Percentiles rank a stretch among this genome's conserved stretches.
phyloP scores from a whole-genome alignment of 2,113 vertebrate species.

The Coptodon bakossiorum region DNA sequence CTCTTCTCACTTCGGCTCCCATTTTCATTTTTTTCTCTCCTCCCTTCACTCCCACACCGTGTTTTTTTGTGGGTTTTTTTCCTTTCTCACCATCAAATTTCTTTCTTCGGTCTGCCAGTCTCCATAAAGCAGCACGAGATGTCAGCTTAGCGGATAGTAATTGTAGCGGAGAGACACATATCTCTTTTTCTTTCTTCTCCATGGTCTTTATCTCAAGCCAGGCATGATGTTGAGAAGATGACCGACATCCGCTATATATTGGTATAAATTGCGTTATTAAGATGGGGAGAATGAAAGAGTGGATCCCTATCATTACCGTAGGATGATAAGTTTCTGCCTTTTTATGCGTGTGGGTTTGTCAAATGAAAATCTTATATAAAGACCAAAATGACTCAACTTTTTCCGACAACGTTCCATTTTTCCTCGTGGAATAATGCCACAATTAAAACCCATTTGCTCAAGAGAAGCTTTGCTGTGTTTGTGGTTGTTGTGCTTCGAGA shows the following conservation, averaged over 20 bases:
- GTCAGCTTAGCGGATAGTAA: slow-evolving; percentile 34
- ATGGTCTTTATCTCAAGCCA: not conserved
- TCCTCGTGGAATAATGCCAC: not conserved
- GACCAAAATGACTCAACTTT: not conserved
- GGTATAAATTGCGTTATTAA: not conserved
- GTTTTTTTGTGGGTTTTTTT: not conserved
- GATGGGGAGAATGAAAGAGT: not conserved
- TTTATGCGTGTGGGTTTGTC: not conserved
- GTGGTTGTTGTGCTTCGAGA: not conserved
- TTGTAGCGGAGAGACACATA: slow-evolving; percentile 12
- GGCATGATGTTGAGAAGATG: not conserved
- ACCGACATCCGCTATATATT: not conserved
- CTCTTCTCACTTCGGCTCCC: slow-evolving; percentile 6
- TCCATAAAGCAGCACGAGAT: slow-evolving; percentile 11
- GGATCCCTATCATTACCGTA: not conserved
- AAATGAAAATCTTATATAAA: not conserved
- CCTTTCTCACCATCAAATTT: not conserved
- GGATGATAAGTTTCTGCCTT: not conserved
- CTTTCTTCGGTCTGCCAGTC: slow-evolving; percentile 9
- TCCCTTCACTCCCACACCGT: not conserved
- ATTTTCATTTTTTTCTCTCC: slow-evolving; percentile 5
- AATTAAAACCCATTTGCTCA: not conserved
- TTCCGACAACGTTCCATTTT: not conserved
- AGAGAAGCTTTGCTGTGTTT: not conserved
- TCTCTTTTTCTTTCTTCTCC: slow-evolving; percentile 21